phyloP scores from a whole-genome alignment of 2,888 invertebrate genomes.

The Oligia strigilis region DNA sequence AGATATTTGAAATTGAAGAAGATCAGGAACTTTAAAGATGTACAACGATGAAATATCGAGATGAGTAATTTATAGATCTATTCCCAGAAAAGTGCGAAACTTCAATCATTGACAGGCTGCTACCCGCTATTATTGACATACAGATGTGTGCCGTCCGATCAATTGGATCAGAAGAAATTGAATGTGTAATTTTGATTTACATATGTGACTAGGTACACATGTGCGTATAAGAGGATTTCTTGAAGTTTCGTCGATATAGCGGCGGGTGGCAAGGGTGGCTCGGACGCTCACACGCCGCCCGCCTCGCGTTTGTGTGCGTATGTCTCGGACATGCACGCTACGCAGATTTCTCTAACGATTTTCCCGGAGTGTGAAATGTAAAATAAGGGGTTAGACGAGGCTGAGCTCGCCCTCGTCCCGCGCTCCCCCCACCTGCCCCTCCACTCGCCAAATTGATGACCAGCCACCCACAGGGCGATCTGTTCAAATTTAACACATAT shows the following conservation, averaged over 20 bases:
- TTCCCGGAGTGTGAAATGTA: slow-evolving; percentile 91
- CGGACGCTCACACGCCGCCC: slow-evolving; percentile 78
- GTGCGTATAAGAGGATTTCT: slow-evolving; percentile 88
- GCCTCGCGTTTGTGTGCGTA: slow-evolving; percentile 80
- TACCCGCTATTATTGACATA: background rate
- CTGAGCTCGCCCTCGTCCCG: slow-evolving; percentile 79
- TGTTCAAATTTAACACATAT: slow-evolving; percentile 89
- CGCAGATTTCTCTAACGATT: slow-evolving; percentile 91
- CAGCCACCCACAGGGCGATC: slow-evolving; percentile 87
- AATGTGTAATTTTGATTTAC: slow-evolving; percentile 83
- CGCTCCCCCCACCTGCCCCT: slow-evolving; percentile 73
- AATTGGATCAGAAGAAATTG: slow-evolving; percentile 76
- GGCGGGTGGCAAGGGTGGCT: slow-evolving; percentile 77
- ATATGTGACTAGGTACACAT: slow-evolving; percentile 83
- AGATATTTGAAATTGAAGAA: background rate
- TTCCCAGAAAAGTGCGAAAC: slow-evolving; percentile 16
- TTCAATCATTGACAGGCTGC: slow-evolving; percentile 8
- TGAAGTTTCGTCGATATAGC: slow-evolving; percentile 89
- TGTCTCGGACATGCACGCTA: slow-evolving; percentile 89
- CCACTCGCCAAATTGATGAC: slow-evolving; percentile 88
- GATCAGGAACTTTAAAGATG: slow-evolving; percentile 2
- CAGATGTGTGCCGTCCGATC: slow-evolving; percentile 42
- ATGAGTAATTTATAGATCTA: background rate
- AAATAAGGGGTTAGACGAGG: slow-evolving; percentile 90
- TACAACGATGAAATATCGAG: background rate